Base-by-base conservation (phyloP, 2,888 invertebrate genomes). In the Ligdia adustata region DNA sequence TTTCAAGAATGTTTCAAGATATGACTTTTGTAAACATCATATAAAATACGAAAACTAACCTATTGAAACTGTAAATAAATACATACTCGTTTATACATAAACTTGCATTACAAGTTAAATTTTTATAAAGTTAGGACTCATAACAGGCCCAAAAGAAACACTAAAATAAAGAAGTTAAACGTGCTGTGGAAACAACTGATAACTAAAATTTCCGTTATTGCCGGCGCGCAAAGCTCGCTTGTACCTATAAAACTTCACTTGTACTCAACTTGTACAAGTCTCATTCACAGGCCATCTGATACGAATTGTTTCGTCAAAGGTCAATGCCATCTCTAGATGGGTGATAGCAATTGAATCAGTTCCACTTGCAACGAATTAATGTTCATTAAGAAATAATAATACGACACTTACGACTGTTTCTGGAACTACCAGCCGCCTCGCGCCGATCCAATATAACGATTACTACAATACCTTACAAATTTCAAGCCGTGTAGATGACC, bases 281-380 rank as follows among this genome's bases (percentile, higher is more conserved):
- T 60, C 57, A 62, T 53, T 64, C 60, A 55, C 53, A 57, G 64
- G 62, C 57, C 53, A 67, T 62, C 61, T 65, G 67, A 66, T 71
- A 75, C 72, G 72, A 75, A 74, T 73, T 74, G 69, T 80, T 82
- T 81, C 75, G 71, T 71, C 75, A 79, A 82, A 84, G 88, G 81
- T 87, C 87, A 87, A 77, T 87, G 88, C 80, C 84, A 72, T 67
- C 68, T 75, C 61, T 70, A 76, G 69, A 84, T 79, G 75, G 72
- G 76, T 79, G 83, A 87, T 87, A 87, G 77, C 85, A 87, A 88
- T 86, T 85, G 87, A 89, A 88, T 89, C 87, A 75, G 88, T 86
- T 87, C 86, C 89, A 88, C 88, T 89, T 88, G 85, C 83, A 86
- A 73, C 73, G 72, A 88, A 88, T 87, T 85, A 88, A 79, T 76